A percentile compares a stretch with the other conserved stretches of the same genome.
Conservation (phyloP, 2,113 vertebrate species). For the Prionailurus bengalensis region DNA sequence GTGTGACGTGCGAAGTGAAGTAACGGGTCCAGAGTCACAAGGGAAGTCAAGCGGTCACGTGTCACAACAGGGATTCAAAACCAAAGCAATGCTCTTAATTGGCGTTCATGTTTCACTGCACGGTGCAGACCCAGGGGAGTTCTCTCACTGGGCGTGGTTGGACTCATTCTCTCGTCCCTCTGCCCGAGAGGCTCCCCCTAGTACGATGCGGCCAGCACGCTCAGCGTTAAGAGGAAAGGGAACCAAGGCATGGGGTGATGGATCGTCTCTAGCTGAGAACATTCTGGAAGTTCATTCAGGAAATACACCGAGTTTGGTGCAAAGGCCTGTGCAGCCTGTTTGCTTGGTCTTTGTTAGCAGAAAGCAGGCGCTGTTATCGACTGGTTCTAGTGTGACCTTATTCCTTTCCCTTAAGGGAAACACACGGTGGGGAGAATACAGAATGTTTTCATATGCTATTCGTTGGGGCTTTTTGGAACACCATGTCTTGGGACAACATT, state of each 20-base stretch:
- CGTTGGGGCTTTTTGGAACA: constrained; percentile 77
- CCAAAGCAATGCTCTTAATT: background rate
- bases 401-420: constrained; percentile 57
- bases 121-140: background rate
- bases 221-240: background rate
- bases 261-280: background rate
- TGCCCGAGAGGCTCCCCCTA: background rate
- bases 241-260: background rate
- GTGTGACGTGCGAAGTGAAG: background rate
- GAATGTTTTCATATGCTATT: constrained; percentile 64
- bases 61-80: background rate
- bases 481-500: constrained; percentile 77
- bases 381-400: background rate
- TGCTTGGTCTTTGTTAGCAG: background rate
- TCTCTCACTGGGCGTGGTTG: background rate
- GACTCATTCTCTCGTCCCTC: background rate
- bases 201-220: accelerated
- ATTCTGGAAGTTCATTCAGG: background rate
- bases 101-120: background rate
- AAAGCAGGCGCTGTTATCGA: background rate
- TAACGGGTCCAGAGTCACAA: background rate
- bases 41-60: background rate
- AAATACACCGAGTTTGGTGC: background rate
- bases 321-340: background rate
- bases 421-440: constrained; percentile 39